Conservation (phyloP, 2,797 vertebrate species). For the Galagoides demidoff region DNA sequence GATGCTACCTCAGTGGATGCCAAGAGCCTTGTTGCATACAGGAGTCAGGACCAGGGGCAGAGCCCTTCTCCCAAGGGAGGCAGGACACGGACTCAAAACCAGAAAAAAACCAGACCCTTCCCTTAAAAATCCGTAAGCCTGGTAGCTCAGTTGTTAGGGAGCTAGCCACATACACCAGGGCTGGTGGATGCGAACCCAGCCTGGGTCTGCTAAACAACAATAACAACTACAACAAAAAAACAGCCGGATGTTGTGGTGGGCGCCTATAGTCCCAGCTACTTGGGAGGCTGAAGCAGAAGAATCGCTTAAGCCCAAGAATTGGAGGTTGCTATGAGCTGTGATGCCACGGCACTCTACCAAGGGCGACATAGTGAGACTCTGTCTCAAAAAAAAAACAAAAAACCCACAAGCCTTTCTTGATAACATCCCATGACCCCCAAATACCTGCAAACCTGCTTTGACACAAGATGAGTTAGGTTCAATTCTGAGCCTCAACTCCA, state of each 20-base stretch:
- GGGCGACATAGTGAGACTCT: too few species aligned
- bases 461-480: background rate
- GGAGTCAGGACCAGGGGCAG: constrained; percentile 53
- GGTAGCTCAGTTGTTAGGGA: too few species aligned
- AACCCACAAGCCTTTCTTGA: background rate
- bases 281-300: too few species aligned
- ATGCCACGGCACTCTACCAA: too few species aligned
- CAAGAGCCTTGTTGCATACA: constrained; percentile 53
- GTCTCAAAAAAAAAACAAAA: background rate
- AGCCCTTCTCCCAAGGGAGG: constrained; percentile 38
- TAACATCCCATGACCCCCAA: background rate
- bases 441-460: background rate
- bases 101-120: constrained; percentile 64
- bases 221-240: too few species aligned
- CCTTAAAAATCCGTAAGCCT: background rate
- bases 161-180: too few species aligned
- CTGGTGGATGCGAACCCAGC: too few species aligned
- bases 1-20: constrained; percentile 49
- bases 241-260: too few species aligned
- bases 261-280: too few species aligned
- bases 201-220: too few species aligned
- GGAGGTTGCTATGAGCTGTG: too few species aligned
- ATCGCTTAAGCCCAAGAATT: too few species aligned
- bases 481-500: background rate
- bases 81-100: constrained; percentile 33